phyloP scores from a whole-genome alignment of 2,888 invertebrate species.

The Eudemis profundana region DNA sequence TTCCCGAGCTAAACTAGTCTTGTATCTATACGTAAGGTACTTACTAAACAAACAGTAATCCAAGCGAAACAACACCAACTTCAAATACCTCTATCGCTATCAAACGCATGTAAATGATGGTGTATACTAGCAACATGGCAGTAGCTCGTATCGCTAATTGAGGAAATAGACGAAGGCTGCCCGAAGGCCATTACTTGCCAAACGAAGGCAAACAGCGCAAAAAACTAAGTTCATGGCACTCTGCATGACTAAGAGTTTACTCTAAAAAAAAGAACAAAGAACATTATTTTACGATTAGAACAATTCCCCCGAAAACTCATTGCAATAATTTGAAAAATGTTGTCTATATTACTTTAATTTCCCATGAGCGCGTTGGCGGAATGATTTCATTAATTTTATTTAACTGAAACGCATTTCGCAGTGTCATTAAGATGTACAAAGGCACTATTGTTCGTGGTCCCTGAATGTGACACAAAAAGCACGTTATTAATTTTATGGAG shows the following conservation, averaged over 20 bases:
- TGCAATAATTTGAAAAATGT: conserved; percentile 31
- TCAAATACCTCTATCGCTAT: conserved; percentile 32
- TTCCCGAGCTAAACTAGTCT: neutral
- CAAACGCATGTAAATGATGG: conserved; percentile 41
- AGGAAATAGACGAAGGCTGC: conserved; percentile 71
- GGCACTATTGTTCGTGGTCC: conserved; percentile 60
- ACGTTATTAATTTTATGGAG: conserved; percentile 76
- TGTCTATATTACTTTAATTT: conserved; percentile 25
- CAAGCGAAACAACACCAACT: conserved; percentile 22
- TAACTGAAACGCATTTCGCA: conserved; percentile 42
- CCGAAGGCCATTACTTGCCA: conserved; percentile 70
- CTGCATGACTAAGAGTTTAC: conserved; percentile 66
- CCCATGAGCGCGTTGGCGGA: conserved; percentile 43
- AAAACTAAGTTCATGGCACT: conserved; percentile 70
- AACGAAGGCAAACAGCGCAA: conserved; percentile 72
- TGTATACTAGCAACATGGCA: conserved; percentile 42
- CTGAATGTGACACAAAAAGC: conserved; percentile 78
- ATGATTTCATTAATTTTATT: conserved; percentile 44
- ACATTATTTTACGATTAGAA: conserved; percentile 52
- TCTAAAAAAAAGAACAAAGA: conserved; percentile 69
- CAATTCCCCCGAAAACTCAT: conserved; percentile 33
- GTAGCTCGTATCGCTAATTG: conserved; percentile 65
- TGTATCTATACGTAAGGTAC: neutral
- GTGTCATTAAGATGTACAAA: conserved; percentile 45
- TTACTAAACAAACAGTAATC: conserved; percentile 1